These are phyloP conservation scores for Luperina testacea DNA, from an alignment of 2,888 invertebrate species.

Conservation along the genomic window DNA sequence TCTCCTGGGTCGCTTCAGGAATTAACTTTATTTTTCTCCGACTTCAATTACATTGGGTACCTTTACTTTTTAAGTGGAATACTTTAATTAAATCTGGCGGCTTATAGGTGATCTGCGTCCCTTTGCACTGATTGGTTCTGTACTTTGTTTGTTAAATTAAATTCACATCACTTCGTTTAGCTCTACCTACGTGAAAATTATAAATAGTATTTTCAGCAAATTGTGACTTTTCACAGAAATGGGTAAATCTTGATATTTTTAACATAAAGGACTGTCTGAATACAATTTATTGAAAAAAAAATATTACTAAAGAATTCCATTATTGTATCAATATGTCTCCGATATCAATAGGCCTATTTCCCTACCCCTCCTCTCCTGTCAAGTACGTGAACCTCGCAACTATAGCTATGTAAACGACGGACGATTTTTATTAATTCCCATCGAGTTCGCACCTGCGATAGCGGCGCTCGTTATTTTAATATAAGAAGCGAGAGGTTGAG, in stretches of 20 bases:
- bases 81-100: conserved; percentile 84
- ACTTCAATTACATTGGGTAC: conserved; percentile 80
- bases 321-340: conserved; percentile 43
- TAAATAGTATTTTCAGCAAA: conserved; percentile 12
- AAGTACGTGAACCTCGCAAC: conserved; percentile 40
- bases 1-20: conserved; percentile 80
- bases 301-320: conserved; percentile 27
- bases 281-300: conserved; percentile 20
- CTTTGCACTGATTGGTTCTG: conserved; percentile 63
- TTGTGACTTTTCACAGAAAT: neutral
- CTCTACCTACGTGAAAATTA: neutral
- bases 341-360: conserved; percentile 58
- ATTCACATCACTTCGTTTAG: conserved; percentile 42
- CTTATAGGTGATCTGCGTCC: conserved; percentile 73
- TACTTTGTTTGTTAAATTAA: conserved; percentile 69
- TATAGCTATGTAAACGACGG: conserved; percentile 68
- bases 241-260: conserved; percentile 37
- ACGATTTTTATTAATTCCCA: conserved; percentile 81
- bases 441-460: conserved; percentile 83
- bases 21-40: conserved; percentile 84
- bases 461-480: conserved; percentile 85
- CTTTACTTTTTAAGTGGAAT: conserved; percentile 83
- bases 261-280: conserved; percentile 20
- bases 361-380: conserved; percentile 28
- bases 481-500: conserved; percentile 86